Percentiles rank a stretch among this genome's conserved stretches.
Evolutionary conservation across 2,113 vertebrate genomes (phyloP).

Genomic region (Phylloscopus whistleri): DNA sequence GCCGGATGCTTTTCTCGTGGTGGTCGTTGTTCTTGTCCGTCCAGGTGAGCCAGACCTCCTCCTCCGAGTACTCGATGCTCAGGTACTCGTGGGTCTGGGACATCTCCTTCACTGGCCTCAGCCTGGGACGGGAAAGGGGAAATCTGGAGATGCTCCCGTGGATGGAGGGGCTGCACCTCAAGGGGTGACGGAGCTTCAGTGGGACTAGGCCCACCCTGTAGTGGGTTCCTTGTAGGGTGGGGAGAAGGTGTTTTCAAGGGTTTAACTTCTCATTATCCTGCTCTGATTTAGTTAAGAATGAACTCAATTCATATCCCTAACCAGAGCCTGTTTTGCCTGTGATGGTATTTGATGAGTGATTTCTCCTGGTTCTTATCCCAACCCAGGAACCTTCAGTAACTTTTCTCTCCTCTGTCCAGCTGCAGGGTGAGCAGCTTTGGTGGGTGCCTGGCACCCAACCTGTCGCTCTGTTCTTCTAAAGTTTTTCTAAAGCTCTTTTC

Average conservation of each 20-base stretch:
- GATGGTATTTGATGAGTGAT: neutral
- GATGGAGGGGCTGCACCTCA: rapidly evolving
- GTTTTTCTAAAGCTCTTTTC: too few species aligned
- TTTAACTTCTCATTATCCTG: neutral
- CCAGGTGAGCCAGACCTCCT: constrained; percentile 98
- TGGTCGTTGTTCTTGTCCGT: constrained; percentile 85
- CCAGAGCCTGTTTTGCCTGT: rapidly evolving
- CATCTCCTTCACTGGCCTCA: constrained; percentile 85
- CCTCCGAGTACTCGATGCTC: constrained; percentile 88
- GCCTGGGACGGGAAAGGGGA: constrained; percentile 61
- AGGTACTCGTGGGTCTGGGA: constrained; percentile 80
- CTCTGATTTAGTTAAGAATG: neutral
- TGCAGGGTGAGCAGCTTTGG: neutral
- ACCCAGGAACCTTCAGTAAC: rapidly evolving
- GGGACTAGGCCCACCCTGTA: neutral
- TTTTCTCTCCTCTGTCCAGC: neutral
- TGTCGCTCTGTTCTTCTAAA: too few species aligned
- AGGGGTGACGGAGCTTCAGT: rapidly evolving
- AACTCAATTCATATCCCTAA: neutral
- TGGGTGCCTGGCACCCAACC: neutral
- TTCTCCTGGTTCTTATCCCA: neutral
- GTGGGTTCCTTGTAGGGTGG: neutral
- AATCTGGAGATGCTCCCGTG: neutral
- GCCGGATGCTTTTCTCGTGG: constrained; percentile 91
- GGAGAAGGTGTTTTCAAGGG: neutral